These are phyloP conservation scores for Mimachlamys varia DNA, from an alignment of 2,888 invertebrate species.

Conservation along the genomic window DNA sequence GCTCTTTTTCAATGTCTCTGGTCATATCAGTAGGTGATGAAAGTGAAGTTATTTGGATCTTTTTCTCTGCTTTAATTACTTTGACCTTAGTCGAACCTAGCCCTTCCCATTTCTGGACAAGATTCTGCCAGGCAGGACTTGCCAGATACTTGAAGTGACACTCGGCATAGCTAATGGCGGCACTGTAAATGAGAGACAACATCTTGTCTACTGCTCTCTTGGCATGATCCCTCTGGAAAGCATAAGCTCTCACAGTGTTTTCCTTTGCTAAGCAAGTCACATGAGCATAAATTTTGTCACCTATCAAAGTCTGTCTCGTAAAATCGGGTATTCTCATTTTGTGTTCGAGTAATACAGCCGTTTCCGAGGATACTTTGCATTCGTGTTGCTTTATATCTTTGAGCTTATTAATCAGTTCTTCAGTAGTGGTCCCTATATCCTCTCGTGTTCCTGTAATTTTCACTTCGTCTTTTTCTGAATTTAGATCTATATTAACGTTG, in stretches of 20 bases:
- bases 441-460: neutral
- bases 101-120: conserved; percentile 8
- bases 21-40: neutral
- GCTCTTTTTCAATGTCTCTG: neutral
- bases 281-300: neutral
- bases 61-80: neutral
- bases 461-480: neutral
- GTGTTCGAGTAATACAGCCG: neutral
- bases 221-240: neutral
- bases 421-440: neutral
- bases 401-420: neutral
- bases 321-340: neutral
- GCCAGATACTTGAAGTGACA: neutral
- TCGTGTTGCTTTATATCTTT: neutral
- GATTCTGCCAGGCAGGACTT: conserved; percentile 1
- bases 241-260: neutral
- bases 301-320: neutral
- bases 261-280: neutral
- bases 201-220: neutral
- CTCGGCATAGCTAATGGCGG: neutral
- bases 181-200: neutral
- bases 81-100: neutral
- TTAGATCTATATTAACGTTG: neutral
- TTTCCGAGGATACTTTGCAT: neutral
- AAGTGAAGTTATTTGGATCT: neutral